Percentiles rank a stretch among this genome's conserved stretches.
These are phyloP conservation scores for Pyrrhura leucotis DNA, from an alignment of 2,797 vertebrate genomes.

Conservation along the genomic window DNA sequence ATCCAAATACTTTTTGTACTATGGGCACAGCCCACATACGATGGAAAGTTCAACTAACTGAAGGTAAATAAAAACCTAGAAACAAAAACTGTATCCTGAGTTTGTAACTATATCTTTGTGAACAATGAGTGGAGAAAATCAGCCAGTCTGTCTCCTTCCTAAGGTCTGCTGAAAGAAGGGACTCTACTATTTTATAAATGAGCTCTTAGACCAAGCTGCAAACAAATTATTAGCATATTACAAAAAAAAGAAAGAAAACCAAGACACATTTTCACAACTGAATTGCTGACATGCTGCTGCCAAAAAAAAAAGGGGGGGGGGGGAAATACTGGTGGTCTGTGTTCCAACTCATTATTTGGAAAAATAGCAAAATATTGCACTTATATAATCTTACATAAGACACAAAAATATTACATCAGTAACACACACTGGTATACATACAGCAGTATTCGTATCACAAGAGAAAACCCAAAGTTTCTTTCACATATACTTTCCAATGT, in stretches of 20 bases:
- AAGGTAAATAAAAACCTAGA: background rate
- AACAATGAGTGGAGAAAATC: background rate
- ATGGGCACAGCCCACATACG: fast-evolving
- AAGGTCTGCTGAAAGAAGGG: background rate
- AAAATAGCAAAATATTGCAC: background rate
- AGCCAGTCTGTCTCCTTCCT: background rate
- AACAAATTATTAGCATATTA: background rate
- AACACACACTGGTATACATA: background rate
- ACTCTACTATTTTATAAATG: background rate
- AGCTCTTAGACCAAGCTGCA: background rate
- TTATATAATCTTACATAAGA: background rate
- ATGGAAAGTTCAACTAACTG: background rate
- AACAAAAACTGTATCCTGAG: background rate
- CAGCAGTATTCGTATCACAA: background rate
- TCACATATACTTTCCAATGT: background rate
- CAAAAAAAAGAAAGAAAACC: background rate
- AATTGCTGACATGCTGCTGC: background rate
- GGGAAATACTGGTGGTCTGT: background rate
- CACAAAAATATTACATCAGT: background rate
- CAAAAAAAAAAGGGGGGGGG: background rate
- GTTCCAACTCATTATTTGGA: background rate
- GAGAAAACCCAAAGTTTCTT: background rate
- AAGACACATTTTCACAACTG: background rate
- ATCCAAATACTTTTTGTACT: background rate
- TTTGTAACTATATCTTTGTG: background rate